phyloP scores from a whole-genome alignment of 1,140 invertebrate genomes.

The Pantala flavescens region DNA sequence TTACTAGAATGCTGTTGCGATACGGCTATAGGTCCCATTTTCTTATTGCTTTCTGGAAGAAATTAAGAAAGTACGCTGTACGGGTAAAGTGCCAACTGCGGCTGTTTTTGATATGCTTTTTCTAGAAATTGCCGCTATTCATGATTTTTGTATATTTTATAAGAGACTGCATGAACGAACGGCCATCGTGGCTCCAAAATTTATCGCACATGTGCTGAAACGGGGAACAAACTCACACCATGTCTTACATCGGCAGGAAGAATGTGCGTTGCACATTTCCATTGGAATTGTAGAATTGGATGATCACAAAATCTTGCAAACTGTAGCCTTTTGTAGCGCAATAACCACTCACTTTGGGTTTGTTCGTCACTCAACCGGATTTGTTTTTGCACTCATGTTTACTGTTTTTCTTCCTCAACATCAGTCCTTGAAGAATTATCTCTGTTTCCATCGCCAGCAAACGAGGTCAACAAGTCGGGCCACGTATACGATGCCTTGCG shows the following conservation, averaged over 20 bases:
- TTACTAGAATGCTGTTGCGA: background rate
- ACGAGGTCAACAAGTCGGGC: background rate
- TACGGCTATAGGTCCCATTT: background rate
- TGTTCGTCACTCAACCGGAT: background rate
- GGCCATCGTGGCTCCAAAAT: background rate
- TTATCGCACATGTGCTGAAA: background rate
- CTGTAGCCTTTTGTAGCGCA: background rate
- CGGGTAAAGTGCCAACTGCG: background rate
- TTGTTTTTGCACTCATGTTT: background rate
- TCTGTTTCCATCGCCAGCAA: background rate
- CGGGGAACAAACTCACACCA: too few relatives aligned
- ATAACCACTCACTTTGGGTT: slow-evolving; percentile 1
- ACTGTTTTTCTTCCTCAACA: background rate
- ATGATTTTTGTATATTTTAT: background rate
- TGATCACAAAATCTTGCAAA: background rate
- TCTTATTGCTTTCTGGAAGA: background rate
- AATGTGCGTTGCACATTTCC: too few relatives aligned
- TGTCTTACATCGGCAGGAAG: too few relatives aligned
- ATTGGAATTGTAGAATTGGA: background rate
- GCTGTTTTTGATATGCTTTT: background rate
- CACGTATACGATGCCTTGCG: background rate
- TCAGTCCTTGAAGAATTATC: background rate
- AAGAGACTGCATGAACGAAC: slow-evolving; percentile 7
- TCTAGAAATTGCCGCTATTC: background rate
- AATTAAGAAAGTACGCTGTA: background rate